phyloP scores from a whole-genome alignment of 2,797 vertebrate species.

The Oryzias sinensis region DNA sequence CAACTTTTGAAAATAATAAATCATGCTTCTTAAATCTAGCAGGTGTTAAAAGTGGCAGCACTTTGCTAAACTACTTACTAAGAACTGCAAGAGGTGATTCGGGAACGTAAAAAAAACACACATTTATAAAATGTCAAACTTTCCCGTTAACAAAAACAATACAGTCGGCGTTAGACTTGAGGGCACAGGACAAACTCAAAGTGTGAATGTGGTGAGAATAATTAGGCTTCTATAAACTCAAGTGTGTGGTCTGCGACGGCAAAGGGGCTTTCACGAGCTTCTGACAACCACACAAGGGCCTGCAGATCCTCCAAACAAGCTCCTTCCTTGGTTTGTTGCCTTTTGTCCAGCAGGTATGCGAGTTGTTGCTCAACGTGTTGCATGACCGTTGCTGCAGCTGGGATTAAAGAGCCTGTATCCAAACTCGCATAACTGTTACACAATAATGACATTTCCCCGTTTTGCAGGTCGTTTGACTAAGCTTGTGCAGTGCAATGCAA shows the following conservation, averaged over 20 bases:
- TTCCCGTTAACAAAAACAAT: conserved; percentile 18
- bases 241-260: conserved; percentile 56
- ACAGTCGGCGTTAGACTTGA: conserved; percentile 46
- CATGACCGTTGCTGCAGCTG: conserved; percentile 5
- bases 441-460: conserved; percentile 32
- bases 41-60: background rate
- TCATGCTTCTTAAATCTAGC: background rate
- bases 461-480: conserved; percentile 35
- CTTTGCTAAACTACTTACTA: background rate
- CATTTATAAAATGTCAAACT: conserved; percentile 4
- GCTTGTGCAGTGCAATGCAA: conserved; percentile 38
- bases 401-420: conserved; percentile 32
- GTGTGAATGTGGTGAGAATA: conserved; percentile 35
- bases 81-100: background rate
- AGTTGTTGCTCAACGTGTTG: background rate
- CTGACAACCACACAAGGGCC: conserved; percentile 29
- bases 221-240: conserved; percentile 62
- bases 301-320: conserved; percentile 40
- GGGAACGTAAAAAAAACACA: background rate
- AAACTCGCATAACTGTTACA: conserved; percentile 23
- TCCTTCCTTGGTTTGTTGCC: conserved; percentile 6
- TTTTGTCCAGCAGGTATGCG: conserved; percentile 6
- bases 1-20: too few species aligned
- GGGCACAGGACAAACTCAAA: conserved; percentile 14
- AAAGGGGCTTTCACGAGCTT: conserved; percentile 26